A percentile compares a stretch with the other conserved stretches of the same genome.
Conservation (phyloP, 2,888 invertebrate genomes). For the Trachelus troglodyta region DNA sequence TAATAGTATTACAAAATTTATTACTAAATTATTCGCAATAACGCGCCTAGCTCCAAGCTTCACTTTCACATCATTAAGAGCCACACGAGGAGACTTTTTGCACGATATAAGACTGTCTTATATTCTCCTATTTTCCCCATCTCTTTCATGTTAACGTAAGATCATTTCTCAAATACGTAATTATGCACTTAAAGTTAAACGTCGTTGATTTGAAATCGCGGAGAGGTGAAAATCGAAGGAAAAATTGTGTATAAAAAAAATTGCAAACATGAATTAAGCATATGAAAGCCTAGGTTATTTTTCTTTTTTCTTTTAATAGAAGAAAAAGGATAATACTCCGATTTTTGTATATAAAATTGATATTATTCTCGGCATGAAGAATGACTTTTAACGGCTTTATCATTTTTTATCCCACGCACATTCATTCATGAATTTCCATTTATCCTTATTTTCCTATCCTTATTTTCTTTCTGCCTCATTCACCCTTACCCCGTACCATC, state of each 20-base stretch:
- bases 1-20: constrained; percentile 42
- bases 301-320: constrained; percentile 37
- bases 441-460: background rate
- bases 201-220: background rate
- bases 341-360: constrained; percentile 43
- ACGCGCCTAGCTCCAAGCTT: background rate
- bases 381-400: constrained; percentile 23
- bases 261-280: background rate
- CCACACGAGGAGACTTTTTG: background rate
- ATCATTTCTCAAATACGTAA: background rate
- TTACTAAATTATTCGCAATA: constrained; percentile 25
- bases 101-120: background rate
- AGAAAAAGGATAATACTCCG: constrained; percentile 58
- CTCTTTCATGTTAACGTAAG: background rate
- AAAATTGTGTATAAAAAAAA: background rate
- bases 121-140: background rate
- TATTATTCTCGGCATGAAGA: constrained; percentile 23
- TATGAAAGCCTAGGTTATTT: background rate
- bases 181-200: background rate
- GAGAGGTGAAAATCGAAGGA: background rate
- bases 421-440: background rate
- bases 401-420: background rate
- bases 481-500: background rate
- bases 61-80: background rate
- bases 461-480: background rate